phyloP scores from a whole-genome alignment of 1,140 invertebrate species.

The Oncopodura yosiiana region DNA sequence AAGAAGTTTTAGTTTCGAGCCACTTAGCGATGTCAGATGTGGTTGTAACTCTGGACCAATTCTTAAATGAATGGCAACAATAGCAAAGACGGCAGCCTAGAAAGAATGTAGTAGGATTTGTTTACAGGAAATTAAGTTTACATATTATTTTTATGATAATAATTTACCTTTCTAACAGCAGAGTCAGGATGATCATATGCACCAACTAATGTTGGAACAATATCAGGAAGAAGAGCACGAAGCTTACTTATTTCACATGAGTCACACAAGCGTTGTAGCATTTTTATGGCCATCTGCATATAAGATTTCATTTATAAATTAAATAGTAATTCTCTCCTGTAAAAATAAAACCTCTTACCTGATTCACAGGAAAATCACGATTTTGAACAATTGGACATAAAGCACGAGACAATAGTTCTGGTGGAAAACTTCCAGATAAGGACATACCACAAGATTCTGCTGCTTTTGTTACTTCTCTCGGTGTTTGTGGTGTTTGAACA shows the following conservation, averaged over 20 bases:
- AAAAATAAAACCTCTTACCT: conserved; percentile 15
- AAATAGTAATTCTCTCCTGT: background rate
- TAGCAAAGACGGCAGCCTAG: conserved; percentile 35
- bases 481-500: conserved; percentile 28
- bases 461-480: conserved; percentile 32
- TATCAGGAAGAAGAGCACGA: conserved; percentile 27
- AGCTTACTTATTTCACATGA: conserved; percentile 29
- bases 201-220: conserved; percentile 30
- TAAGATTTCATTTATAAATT: background rate
- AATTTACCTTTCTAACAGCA: conserved; percentile 34
- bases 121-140: no score
- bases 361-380: conserved; percentile 33
- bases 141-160: no score
- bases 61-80: conserved; percentile 31
- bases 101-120: no score
- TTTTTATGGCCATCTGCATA: conserved; percentile 34
- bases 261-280: conserved; percentile 33
- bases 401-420: conserved; percentile 29
- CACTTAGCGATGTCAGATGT: conserved; percentile 30
- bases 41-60: conserved; percentile 29
- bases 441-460: conserved; percentile 34
- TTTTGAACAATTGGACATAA: conserved; percentile 34
- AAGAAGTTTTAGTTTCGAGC: conserved; percentile 34
- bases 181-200: conserved; percentile 36
- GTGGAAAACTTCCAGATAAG: conserved; percentile 31